Evolutionary conservation across 2,113 vertebrate species (phyloP), one percentile per base, ranked within the genome.

Genomic region (Bubo bubo): DNA sequence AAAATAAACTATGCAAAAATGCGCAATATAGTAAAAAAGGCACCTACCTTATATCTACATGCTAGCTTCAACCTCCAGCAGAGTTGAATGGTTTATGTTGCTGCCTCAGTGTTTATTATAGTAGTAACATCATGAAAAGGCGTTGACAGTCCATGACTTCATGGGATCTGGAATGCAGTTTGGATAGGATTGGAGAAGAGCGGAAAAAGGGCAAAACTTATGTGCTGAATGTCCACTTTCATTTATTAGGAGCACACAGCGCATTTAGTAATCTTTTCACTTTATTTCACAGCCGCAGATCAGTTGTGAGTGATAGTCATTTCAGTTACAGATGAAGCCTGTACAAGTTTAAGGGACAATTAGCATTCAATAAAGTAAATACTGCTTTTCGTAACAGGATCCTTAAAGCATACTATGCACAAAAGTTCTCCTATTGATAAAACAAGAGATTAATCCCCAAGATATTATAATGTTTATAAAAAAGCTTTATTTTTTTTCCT

Each of bases 1-100:
- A 81, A 95, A 96, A 91, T 95, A 97, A 97, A 97, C 93, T 96
- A 96, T 97, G 96, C 96, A 97, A 96, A 97, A 97, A 96, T 95
- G 96, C 93, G 77, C 96, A 94, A 96, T 96, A 97, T 96, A 96
- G 95, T 97, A 96, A 96, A 94, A 95, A 92, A 96, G 92, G 93
- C 93, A 97, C 95, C 90, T 95, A 96, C 96, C 95, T 95, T 81
- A n/a, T 18, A 70, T 64, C 95, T 95, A 94, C 37, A 93, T 75
- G 80, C 93, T 96, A 86, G 95, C 86, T 97, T 74, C 86, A 86
- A 90, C 53, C 73, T 96, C 88, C 95, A 87, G 92, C 79, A 95
- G 83, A 91, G 83, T 59, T 82, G 81, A 49, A 79, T 50, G 55
- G 77, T 84, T 92, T 94, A 77, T 83, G 89, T 45, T 96, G 95